Evolutionary conservation across 2,888 invertebrate genomes (phyloP).

Genomic region (Bembecia ichneumoniformis): DNA sequence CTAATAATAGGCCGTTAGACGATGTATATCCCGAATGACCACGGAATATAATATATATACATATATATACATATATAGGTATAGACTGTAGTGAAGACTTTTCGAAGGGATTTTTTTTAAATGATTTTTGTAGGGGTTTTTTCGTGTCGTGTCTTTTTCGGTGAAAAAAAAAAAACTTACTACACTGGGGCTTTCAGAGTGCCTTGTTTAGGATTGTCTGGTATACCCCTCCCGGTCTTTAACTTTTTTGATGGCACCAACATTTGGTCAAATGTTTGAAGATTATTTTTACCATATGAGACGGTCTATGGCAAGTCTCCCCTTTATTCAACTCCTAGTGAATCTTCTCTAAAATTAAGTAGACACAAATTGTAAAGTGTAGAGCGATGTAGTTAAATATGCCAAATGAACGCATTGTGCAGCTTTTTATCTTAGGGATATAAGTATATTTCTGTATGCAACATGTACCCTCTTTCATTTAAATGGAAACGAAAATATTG

Average conservation of each 20-base stretch:
- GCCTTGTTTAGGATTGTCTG: neutral
- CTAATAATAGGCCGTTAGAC: neutral
- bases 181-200: neutral
- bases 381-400: constrained; percentile 40
- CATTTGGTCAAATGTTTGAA: neutral
- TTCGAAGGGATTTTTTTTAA: constrained; percentile 51
- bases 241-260: neutral
- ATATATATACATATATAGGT: constrained; percentile 10
- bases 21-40: constrained; percentile 50
- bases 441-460: too few species aligned
- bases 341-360: constrained; percentile 41
- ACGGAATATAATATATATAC: constrained; percentile 23
- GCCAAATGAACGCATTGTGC: constrained; percentile 28
- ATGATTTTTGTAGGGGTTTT: constrained; percentile 51
- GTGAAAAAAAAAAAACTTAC: neutral
- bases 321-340: constrained; percentile 1
- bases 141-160: constrained; percentile 40
- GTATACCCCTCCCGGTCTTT: neutral
- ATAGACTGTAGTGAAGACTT: constrained; percentile 67
- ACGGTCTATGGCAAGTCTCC: too few species aligned
- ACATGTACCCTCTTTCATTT: too few species aligned
- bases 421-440: constrained; percentile 16
- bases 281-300: neutral
- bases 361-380: constrained; percentile 53
- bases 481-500: too few species aligned